phyloP scores from a whole-genome alignment of 2,113 vertebrate genomes.

The Rhea americana region DNA sequence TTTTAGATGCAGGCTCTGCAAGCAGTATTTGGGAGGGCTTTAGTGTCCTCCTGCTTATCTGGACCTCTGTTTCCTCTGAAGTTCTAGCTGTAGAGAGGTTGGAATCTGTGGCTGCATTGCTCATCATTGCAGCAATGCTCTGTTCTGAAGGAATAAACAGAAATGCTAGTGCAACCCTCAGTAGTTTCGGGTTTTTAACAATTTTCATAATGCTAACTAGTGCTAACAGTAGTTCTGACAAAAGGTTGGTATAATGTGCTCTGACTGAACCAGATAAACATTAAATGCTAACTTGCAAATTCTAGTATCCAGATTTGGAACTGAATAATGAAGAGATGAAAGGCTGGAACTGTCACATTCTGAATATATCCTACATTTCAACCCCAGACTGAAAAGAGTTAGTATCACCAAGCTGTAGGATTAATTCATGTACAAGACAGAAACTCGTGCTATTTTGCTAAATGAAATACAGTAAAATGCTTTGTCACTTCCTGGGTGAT shows the following conservation, averaged over 20 bases:
- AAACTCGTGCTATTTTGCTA: neutral
- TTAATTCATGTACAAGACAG: neutral
- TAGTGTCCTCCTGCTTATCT: neutral
- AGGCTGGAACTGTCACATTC: neutral
- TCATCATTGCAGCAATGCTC: neutral
- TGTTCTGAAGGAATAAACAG: neutral
- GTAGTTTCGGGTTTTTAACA: neutral
- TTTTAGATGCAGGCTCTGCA: neutral
- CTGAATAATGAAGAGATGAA: neutral
- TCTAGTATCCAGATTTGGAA: neutral
- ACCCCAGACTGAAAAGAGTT: neutral
- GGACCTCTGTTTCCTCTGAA: neutral
- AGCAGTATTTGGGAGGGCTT: neutral
- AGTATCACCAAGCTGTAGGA: neutral
- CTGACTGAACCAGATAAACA: neutral
- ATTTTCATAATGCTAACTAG: neutral
- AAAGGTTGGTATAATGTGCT: neutral
- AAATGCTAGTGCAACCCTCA: neutral
- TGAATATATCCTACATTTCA: neutral
- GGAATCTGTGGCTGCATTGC: neutral
- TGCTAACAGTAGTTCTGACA: neutral
- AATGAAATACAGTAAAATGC: neutral
- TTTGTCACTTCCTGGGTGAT: neutral
- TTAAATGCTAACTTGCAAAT: slow-evolving; percentile 18
- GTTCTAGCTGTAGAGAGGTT: neutral